Evolutionary conservation across 2,113 vertebrate species (phyloP), one percentile per base, ranked within the genome.

Genomic region (Stictonetta naevosa): DNA sequence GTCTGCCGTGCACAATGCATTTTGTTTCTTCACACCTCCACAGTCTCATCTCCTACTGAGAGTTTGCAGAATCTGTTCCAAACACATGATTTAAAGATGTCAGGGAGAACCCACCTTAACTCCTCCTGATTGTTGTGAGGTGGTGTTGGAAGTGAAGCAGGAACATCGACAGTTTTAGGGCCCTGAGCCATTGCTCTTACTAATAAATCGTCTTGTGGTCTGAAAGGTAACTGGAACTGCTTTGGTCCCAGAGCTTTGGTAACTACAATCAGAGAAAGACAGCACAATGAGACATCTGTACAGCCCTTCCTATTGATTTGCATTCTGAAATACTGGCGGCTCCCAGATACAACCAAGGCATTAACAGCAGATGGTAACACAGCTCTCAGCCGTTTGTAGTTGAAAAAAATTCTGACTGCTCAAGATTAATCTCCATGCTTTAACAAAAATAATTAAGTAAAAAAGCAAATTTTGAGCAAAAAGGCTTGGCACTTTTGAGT

Each of bases 101-200:
- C 22, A 31, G 14, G n/a, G n/a, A 68, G 63, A 79, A 53, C 92
- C 52, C 91, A 99, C 99, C 99, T 98, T 79, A 99, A 92, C 81
- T 99, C 99, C 92, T 99, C 99, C 94, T 99, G 99, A 92, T 99
- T 99, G 97, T 99, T 99, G 95, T 99, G 99, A 26, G 99, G 99
- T 3, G 99, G 99, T 7, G 99, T 99, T 17, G 99, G 99, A 48
- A 99, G 98, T 0, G 99, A 99, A 77, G 99, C 99, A 5, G 99
- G 99, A 66, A 99, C 99, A 48, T 99, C 99, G 16, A 99, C 99
- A 0, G 98, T 98, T 97, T 98, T 99, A 9, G 99, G 98, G 91
- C 98, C 97, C 63, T 98, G 99, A 96, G 98, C 98, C 82, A 99
- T 96, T 36, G 98, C 99, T 94, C 99, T 98, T 81, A 98, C 93